Conservation (phyloP, 2,888 invertebrate genomes). For the Cistogaster globosa region DNA sequence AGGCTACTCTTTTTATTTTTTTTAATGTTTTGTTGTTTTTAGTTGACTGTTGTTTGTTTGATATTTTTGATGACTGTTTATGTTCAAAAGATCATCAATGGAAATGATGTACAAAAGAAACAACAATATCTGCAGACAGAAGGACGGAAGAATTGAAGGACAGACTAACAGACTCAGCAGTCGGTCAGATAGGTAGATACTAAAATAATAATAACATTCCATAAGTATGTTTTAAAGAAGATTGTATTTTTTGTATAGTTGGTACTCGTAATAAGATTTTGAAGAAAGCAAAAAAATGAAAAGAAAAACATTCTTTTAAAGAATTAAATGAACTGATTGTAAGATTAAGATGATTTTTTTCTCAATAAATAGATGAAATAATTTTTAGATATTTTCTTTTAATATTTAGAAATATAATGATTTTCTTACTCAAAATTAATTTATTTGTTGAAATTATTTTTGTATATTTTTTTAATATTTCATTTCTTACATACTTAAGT, state of each 20-base stretch:
- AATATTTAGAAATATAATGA: slow-evolving; percentile 20
- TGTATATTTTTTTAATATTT: slow-evolving; percentile 18
- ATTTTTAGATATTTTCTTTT: slow-evolving; percentile 24
- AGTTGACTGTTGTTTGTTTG: slow-evolving; percentile 43
- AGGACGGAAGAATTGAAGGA: background rate
- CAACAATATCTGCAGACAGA: slow-evolving; percentile 27
- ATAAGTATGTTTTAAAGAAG: slow-evolving; percentile 17
- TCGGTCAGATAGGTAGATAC: slow-evolving; percentile 26
- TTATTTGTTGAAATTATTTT: background rate
- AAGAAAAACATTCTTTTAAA: background rate
- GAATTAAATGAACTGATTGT: slow-evolving; percentile 24
- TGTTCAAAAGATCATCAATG: slow-evolving; percentile 69
- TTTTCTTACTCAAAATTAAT: background rate
- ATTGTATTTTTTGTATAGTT: slow-evolving; percentile 11
- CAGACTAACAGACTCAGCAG: background rate
- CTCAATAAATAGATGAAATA: slow-evolving; percentile 38
- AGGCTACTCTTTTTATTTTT: slow-evolving; percentile 61
- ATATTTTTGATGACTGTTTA: slow-evolving; percentile 68
- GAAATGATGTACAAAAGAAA: slow-evolving; percentile 61
- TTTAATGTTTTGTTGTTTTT: slow-evolving; percentile 12
- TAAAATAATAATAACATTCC: slow-evolving; percentile 61
- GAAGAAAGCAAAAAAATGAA: slow-evolving; percentile 7
- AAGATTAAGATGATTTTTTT: slow-evolving; percentile 43
- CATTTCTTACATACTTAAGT: background rate
- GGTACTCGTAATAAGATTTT: slow-evolving; percentile 41